Base-by-base conservation (phyloP, 2,113 vertebrate species). In the Dromas ardeola region DNA sequence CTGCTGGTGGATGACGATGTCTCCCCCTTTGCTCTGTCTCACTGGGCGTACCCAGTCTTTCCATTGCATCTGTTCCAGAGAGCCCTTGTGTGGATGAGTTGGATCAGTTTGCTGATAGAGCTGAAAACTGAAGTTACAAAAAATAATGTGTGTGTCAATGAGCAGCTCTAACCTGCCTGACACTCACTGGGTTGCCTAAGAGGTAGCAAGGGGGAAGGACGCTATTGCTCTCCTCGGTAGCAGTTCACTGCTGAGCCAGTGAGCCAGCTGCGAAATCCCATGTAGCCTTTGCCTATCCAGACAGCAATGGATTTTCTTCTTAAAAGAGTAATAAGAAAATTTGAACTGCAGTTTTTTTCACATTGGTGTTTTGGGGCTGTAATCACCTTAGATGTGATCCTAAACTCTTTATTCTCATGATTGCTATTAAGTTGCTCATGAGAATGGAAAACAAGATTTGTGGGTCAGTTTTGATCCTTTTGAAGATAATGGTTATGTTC, bases 391-490 rank as follows among this genome's bases (percentile, higher is more conserved):
- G 56, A 63, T 84, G 25, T 89, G 91, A 95, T 86, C 83, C 59
- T 94, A 42, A 92, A 94, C 34, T 81, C 72, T 78, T 87, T 74
- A 74, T 83, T 83, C 79, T 88, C 83, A 52, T 95, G 72, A 84
- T 93, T 74, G 86, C 88, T 92, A 47, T 88, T 81, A 97, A 92
- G 56, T 92, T 92, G 92, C 70, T 94, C 86, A 76, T 90, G 86
- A 97, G 88, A 96, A 97, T 92, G 94, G 92, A 93, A 97, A 97
- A 95, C 43, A 91, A 88, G 92, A 92, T 92, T 84, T 95, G 56
- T 92, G 47, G 83, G 61, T 90, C 86, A 81, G 40, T 86, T 94
- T 86, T 96, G 88, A 90, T 88, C 86, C 82, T 83, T 94, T 93
- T 86, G 85, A 97, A 90, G 80, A 52, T 94, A 63, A 78, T 50